Evolutionary conservation across 2,113 vertebrate genomes (phyloP), one percentile per base, ranked within the genome.

Genomic region (Euleptes europaea): DNA sequence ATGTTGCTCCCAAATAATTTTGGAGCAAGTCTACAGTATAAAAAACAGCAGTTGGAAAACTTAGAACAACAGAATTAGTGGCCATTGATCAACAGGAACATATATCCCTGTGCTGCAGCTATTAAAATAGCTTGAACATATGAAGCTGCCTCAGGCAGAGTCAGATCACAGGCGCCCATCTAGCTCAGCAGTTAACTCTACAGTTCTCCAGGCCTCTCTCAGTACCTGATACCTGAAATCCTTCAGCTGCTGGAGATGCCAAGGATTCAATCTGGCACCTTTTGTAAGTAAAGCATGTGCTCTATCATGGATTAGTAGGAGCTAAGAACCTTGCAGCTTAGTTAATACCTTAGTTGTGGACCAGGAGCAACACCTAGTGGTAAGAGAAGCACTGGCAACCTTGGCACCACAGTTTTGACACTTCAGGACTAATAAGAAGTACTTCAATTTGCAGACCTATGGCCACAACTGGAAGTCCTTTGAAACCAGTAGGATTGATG

Each of bases 301-400:
- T 69, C 66, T 35, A 17, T 14, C 44, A 21, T n/a, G 4, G 11
- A 63, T 35, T 19, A 63, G 26, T 9, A 85, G 26, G 11, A 81
- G 42, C 7, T 73, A 44, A 70, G 9, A 31, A 67, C 13, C 35
- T 60, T 85, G 38, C 74, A 2, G 77, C 42, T 14, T 3, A 54
- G 35, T 66, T 73, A 3, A 0, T 35, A 23, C 35, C 82, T 65
- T 85, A 42, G 4, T 35, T 0, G 2, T 80, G 84, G 71, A 81
- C 79, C 93, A 86, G 82, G 38, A 96, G 96, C 95, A 92, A 89
- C 96, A 94, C 83, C 96, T 91, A 94, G 93, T 92, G 96, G 96
- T 72, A 10, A 0, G 57, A 87, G 51, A 5, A 81, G 49, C 86
- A 69, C 63, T 82, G 60, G 80, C 44, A 80, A 49, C 42, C 2